Evolutionary conservation across 2,797 vertebrate species (phyloP), one percentile per base, ranked within the genome.

Genomic region (Podargus strigoides): DNA sequence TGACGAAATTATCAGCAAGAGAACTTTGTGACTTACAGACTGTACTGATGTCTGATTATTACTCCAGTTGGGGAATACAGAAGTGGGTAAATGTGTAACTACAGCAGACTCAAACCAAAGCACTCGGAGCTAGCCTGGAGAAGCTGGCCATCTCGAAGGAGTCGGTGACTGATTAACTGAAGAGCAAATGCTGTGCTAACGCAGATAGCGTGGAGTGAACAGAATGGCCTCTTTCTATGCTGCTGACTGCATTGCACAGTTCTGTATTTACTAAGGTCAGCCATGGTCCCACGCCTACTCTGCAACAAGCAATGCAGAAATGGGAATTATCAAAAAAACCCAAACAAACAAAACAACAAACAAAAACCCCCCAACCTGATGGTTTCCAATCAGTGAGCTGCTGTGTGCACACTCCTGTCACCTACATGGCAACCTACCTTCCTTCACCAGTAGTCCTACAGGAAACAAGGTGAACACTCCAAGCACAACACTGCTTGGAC

Each of bases 51-150:
- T 17, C 95, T 84, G 91, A 86, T 88, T 79, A 62, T 21, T 47
- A 36, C 62, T 76, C 47, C 34, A 46, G 69, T 3, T 50, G 62
- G 69, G 62, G 60, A 69, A 44, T 8, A 66, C 58, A 32, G 78
- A 41, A 11, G 14, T 64, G 79, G 53, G 93, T 78, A 42, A 92
- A 93, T 85, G 78, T 91, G 70, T 75, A 77, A 94, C 76, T 80
- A 14, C 44, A 64, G 92, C 82, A 59, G 74, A 34, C 37, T 55
- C 74, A 89, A 30, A 72, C 11, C 90, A 62, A 63, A 22, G 46
- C 75, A 39, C 84, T 69, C 47, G 67, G 67, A 6, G 1, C 70
- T 87, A 19, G 55, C 70, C 55, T 46, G 70, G 24, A n/a, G 26
- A 89, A 90, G 79, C 53, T 58, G 72, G 75, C 60, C 72, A n/a